phyloP scores from a whole-genome alignment of 1,140 invertebrate genomes.

The Druon quercuslanigerum region DNA sequence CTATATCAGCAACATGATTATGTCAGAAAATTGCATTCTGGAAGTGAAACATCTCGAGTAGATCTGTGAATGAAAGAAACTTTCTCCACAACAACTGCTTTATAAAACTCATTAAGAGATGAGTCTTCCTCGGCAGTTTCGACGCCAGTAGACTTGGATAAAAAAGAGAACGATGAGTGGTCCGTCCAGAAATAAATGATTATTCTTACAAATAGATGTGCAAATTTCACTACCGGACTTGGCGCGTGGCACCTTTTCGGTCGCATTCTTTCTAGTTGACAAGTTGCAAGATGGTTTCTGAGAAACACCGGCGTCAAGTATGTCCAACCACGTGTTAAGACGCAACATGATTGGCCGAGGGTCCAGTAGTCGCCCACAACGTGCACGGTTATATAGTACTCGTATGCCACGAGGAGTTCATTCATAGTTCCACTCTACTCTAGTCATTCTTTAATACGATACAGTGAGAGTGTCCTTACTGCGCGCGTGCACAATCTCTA shows the following conservation, averaged over 20 bases:
- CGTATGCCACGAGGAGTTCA: conserved; percentile 62
- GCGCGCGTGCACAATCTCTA: conserved; percentile 51
- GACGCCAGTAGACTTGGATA: not conserved
- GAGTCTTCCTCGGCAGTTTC: not conserved
- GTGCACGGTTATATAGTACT: conserved; percentile 66
- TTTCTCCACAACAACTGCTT: no score
- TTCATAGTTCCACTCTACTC: conserved; percentile 67
- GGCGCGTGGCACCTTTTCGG: conserved; percentile 32
- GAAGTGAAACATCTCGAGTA: no score
- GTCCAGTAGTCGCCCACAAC: conserved; percentile 64
- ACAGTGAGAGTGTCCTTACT: conserved; percentile 47
- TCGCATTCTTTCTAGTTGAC: conserved; percentile 28
- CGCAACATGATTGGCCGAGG: conserved; percentile 57
- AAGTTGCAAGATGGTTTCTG: conserved; percentile 28
- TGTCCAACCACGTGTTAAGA: conserved; percentile 42
- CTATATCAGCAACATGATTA: no score
- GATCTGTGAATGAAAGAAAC: no score
- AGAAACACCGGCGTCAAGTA: conserved; percentile 33
- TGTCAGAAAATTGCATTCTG: no score
- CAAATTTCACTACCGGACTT: conserved; percentile 30
- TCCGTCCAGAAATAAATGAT: conserved; percentile 9
- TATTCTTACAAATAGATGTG: conserved; percentile 6
- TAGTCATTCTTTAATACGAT: conserved; percentile 67
- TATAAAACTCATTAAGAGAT: no score
- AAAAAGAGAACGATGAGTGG: conserved; percentile 13